Conservation (phyloP, 2,113 vertebrate species). For the Plecotus auritus region DNA sequence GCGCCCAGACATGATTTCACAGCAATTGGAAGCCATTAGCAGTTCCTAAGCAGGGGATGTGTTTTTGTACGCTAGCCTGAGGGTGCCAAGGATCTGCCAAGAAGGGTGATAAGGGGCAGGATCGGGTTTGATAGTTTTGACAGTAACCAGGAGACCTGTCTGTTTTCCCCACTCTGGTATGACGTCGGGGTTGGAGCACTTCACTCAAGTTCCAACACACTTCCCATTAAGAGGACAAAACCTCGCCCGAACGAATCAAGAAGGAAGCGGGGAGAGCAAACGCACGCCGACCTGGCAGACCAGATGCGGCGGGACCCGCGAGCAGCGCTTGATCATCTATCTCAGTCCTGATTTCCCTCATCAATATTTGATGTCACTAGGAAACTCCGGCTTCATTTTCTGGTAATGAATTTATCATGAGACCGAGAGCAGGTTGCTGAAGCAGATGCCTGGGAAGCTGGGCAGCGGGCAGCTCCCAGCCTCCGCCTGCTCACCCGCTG, state of each 20-base stretch:
- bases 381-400: constrained; percentile 55
- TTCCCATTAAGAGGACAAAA: constrained; percentile 41
- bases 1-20: neutral
- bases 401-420: constrained; percentile 59
- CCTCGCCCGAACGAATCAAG: neutral
- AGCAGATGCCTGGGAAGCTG: neutral
- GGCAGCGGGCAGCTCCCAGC: neutral
- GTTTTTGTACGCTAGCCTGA: constrained; percentile 39
- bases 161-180: constrained; percentile 56
- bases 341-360: constrained; percentile 73
- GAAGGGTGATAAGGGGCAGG: constrained; percentile 56
- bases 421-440: constrained; percentile 44
- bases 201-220: neutral
- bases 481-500: neutral
- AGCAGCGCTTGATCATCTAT: constrained; percentile 64
- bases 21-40: constrained; percentile 54
- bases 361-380: constrained; percentile 55
- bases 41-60: constrained; percentile 49
- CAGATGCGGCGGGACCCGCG: neutral
- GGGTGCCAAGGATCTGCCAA: constrained; percentile 69
- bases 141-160: constrained; percentile 67
- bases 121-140: constrained; percentile 64
- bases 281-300: neutral
- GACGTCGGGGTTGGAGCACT: constrained; percentile 1
- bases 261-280: neutral